A percentile compares a stretch with the other conserved stretches of the same genome.
Conservation (phyloP, 2,888 invertebrate species). For the Unio pictorum region DNA sequence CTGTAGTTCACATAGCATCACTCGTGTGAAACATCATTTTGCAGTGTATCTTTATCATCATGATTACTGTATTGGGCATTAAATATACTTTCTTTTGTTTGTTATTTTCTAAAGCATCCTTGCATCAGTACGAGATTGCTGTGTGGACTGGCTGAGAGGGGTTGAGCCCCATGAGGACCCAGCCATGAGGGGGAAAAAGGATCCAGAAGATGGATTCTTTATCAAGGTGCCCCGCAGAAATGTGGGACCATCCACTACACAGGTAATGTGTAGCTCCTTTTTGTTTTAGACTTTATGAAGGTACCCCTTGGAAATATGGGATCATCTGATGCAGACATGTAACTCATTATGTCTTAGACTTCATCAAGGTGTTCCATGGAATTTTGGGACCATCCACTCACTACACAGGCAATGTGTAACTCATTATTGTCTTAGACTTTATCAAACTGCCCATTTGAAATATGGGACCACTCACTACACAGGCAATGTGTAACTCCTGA, state of each 20-base stretch:
- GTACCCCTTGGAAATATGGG: slow-evolving; percentile 95
- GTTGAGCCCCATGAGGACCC: slow-evolving; percentile 95
- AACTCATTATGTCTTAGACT: too few species aligned
- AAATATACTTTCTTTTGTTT: background rate
- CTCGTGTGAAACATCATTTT: too few species aligned
- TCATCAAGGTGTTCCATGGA: too few species aligned
- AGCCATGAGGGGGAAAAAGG: slow-evolving; percentile 92
- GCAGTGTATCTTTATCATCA: too few species aligned
- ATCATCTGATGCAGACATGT: too few species aligned
- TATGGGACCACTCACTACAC: slow-evolving; percentile 73
- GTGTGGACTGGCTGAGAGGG: slow-evolving; percentile 96
- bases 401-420: too few species aligned
- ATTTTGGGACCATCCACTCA: too few species aligned
- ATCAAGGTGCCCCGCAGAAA: slow-evolving; percentile 91
- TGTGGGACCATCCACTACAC: slow-evolving; percentile 82
- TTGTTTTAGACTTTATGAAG: slow-evolving; percentile 75
- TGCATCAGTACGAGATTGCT: slow-evolving; percentile 97
- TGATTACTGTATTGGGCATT: background rate
- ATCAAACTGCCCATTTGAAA: too few species aligned
- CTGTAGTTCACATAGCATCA: too few species aligned
- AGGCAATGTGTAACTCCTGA: slow-evolving; percentile 60
- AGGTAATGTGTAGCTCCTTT: slow-evolving; percentile 63
- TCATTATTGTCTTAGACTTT: too few species aligned
- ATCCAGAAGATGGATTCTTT: slow-evolving; percentile 86
- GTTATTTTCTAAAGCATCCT: slow-evolving; percentile 82